A percentile compares a stretch with the other conserved stretches of the same genome.
These are phyloP conservation scores for Villa cingulata DNA, from an alignment of 2,888 invertebrate genomes.

Conservation along the genomic window DNA sequence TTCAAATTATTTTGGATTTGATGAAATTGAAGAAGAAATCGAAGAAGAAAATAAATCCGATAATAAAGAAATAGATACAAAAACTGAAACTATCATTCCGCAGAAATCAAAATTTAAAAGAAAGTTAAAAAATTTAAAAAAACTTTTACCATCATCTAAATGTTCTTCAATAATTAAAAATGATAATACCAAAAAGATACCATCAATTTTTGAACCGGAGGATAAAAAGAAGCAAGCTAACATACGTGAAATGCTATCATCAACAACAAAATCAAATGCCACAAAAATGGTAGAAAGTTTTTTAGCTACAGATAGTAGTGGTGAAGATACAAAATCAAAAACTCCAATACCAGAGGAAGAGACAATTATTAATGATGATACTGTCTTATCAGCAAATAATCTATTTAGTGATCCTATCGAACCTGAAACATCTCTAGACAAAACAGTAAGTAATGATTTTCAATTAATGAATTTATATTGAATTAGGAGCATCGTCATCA, in stretches of 20 bases:
- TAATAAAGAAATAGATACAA: not conserved
- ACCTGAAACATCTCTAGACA: conserved; percentile 24
- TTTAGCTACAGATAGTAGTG: not conserved
- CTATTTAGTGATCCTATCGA: conserved; percentile 24
- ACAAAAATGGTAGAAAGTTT: not conserved
- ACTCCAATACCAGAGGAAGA: not conserved
- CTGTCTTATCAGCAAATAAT: conserved; percentile 14
- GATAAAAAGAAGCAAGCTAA: not conserved
- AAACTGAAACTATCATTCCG: not conserved
- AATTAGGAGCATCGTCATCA: too few species aligned
- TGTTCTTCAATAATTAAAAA: not conserved
- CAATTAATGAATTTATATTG: too few species aligned
- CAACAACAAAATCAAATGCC: not conserved
- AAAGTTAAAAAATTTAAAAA: not conserved
- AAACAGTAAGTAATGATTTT: conserved; percentile 24
- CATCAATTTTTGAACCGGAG: too few species aligned
- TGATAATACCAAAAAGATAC: too few species aligned
- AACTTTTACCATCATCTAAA: not conserved
- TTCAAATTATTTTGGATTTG: not conserved
- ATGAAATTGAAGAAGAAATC: not conserved
- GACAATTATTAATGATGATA: conserved; percentile 7
- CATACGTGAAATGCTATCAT: not conserved
- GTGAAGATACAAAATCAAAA: not conserved
- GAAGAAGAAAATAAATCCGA: not conserved
- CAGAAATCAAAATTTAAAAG: not conserved